Base-by-base conservation (phyloP, 2,888 invertebrate genomes). In the Meloe dianella region DNA sequence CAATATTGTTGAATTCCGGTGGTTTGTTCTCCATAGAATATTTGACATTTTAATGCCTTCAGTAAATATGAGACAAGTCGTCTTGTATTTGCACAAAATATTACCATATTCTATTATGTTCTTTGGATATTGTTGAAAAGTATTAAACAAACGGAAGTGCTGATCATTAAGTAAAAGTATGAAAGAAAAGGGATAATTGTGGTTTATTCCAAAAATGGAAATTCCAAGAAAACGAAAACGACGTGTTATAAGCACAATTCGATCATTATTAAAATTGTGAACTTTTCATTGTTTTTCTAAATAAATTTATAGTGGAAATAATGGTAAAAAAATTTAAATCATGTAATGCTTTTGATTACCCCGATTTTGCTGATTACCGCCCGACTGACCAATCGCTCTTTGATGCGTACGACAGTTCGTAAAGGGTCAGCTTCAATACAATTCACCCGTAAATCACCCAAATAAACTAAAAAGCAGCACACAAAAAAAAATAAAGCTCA, bases 301-400 rank as follows among this genome's bases (percentile, higher is more conserved):
- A n/a, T 8, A 38, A 4, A 14, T n/a, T 38, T n/a, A 4, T 5
- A n/a, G 8, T 8, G 41, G 41, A 27, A 27, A 27, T 27, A 27
- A 27, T 2, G 27, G 27, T 27, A 4, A 27, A n/a, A n/a, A n/a
- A n/a, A n/a, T n/a, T n/a, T n/a, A n/a, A n/a, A n/a, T n/a, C n/a
- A n/a, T n/a, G n/a, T n/a, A n/a, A n/a, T n/a, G n/a, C n/a, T 38
- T 47, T 47, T 47, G 47, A 47, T 47, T 47, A 47, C 20, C n/a
- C 47, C 47, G 47, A 47, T 47, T 47, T 22, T 10, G n/a, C 17
- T 7, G 9, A 20, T 20, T 2, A 54, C 24, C 54, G 54, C 24
- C 12, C 54, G 24, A 54, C 24, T 54, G 12, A 20, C 20, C 20
- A 47, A 22, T 47, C 47, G 22, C 1, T 5, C 54, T 14, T 54